These are phyloP conservation scores for Drosophila antonietae DNA, from an alignment of 2,888 invertebrate species.

Conservation along the genomic window DNA sequence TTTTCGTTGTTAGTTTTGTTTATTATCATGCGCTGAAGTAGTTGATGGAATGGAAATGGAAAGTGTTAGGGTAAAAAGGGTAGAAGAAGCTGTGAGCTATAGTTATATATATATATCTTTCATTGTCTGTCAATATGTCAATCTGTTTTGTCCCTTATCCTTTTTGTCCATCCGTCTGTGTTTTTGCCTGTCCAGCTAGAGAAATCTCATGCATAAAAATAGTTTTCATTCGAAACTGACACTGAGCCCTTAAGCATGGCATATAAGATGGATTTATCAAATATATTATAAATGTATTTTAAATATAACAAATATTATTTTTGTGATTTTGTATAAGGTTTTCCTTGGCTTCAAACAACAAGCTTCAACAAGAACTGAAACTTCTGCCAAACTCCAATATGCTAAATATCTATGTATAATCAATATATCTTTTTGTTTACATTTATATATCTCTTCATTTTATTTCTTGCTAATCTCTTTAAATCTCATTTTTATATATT, in stretches of 20 bases:
- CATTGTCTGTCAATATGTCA: no score
- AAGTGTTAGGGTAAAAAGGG: not conserved
- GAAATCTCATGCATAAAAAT: no score
- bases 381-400: not conserved
- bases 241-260: not conserved
- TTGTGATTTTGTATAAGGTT: not conserved
- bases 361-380: not conserved
- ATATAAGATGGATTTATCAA: no score
- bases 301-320: no score
- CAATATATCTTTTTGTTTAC: not conserved
- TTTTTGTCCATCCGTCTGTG: no score
- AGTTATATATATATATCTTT: no score
- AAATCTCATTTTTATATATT: slow-evolving; percentile 5
- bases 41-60: not conserved
- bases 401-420: not conserved
- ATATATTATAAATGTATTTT: no score
- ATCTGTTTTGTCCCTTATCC: no score
- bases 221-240: no score
- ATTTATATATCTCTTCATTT: not conserved
- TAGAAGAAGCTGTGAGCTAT: not conserved
- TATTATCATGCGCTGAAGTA: no score
- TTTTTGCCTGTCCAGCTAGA: no score
- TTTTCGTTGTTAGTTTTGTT: not conserved
- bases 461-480: not conserved
- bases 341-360: not conserved